Conservation (phyloP, 2,797 vertebrate genomes). For the Acipenser ruthenus region DNA sequence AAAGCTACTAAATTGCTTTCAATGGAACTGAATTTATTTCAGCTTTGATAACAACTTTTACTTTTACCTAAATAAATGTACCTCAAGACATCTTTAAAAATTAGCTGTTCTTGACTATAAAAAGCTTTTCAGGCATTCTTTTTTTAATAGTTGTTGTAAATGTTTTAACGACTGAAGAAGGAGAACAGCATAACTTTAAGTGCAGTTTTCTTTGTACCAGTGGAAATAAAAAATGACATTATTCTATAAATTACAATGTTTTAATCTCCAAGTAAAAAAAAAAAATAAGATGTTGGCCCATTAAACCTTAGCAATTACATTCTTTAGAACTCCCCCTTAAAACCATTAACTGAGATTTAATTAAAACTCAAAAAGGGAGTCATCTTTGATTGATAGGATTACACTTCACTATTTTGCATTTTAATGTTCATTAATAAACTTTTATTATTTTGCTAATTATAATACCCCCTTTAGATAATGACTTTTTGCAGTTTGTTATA, state of each 20-base stretch:
- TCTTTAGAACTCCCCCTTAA: slow-evolving; percentile 82
- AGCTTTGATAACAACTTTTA: too few species aligned
- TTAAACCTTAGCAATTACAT: slow-evolving; percentile 95
- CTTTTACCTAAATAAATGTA: too few species aligned
- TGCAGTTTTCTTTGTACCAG: slow-evolving; percentile 45
- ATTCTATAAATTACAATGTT: slow-evolving; percentile 53
- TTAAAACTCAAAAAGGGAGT: slow-evolving; percentile 97
- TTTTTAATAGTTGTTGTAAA: not conserved
- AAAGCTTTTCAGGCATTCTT: slow-evolving; percentile 1
- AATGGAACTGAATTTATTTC: too few species aligned
- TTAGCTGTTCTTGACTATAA: not conserved
- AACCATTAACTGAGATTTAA: slow-evolving; percentile 96
- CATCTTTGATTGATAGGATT: slow-evolving; percentile 86
- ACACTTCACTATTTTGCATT: slow-evolving; percentile 90
- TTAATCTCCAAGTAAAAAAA: slow-evolving; percentile 37
- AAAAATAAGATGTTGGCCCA: slow-evolving; percentile 72
- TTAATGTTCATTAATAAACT: slow-evolving; percentile 99
- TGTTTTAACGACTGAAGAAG: slow-evolving; percentile 1
- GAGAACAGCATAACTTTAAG: slow-evolving; percentile 23
- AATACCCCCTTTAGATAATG: slow-evolving; percentile 81
- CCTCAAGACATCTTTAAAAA: too few species aligned
- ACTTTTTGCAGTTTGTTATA: slow-evolving; percentile 51
- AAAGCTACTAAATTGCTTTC: too few species aligned
- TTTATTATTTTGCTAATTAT: slow-evolving; percentile 99
- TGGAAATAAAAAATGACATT: slow-evolving; percentile 54